phyloP scores from a whole-genome alignment of 2,797 vertebrate genomes.

The Myiotriccus ornatus region DNA sequence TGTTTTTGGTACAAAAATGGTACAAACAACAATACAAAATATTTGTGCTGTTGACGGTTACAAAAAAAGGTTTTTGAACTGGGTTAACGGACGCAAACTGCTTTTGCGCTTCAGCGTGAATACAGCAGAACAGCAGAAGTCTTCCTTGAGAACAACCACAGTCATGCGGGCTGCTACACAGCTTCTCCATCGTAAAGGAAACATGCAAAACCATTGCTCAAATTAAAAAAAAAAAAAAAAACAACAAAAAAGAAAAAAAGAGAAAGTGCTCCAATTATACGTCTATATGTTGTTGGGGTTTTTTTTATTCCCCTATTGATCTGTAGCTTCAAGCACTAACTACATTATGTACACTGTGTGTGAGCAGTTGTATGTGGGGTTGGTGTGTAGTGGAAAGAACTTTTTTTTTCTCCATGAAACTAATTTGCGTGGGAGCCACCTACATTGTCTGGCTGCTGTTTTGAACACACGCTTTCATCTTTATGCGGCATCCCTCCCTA shows the following conservation, averaged over 20 bases:
- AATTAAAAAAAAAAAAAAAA: background rate
- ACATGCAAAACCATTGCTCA: constrained; percentile 83
- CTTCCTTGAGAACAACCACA: constrained; percentile 80
- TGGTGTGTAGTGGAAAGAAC: background rate
- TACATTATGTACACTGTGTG: constrained; percentile 79
- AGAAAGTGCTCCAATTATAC: constrained; percentile 76
- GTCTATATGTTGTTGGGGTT: constrained; percentile 52
- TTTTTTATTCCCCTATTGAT: constrained; percentile 48
- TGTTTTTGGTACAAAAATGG: constrained; percentile 92
- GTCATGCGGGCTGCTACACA: constrained; percentile 86
- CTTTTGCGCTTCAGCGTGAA: constrained; percentile 76
- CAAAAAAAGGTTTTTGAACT: constrained; percentile 85
- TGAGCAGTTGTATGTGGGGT: constrained; percentile 44
- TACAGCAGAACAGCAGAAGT: constrained; percentile 77
- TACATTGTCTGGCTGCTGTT: background rate
- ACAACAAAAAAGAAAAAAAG: background rate
- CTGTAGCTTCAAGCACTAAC: constrained; percentile 80
- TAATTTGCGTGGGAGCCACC: background rate
- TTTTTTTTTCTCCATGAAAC: background rate
- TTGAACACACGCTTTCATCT: background rate
- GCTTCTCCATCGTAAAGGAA: constrained; percentile 84
- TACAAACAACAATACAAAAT: constrained; percentile 99
- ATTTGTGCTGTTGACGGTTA: constrained; percentile 98
- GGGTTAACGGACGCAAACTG: constrained; percentile 77
- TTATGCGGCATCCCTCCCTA: background rate